A percentile compares a stretch with the other conserved stretches of the same genome.
Conservation (phyloP, 2,113 vertebrate genomes). For the Pseudorhombus dupliciocellatus region DNA sequence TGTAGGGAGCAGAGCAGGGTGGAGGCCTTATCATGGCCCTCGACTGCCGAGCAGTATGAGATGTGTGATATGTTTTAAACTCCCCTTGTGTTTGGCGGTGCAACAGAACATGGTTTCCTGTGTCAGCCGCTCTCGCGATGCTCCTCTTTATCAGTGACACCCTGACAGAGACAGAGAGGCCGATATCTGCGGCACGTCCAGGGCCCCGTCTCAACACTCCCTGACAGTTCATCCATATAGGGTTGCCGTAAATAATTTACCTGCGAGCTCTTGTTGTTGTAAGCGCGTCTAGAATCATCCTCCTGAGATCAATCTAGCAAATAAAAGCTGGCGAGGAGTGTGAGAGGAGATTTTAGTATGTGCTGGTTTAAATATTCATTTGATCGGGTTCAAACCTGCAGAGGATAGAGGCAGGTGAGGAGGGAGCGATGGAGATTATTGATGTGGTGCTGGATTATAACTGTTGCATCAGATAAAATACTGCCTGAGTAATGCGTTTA, state of each 20-base stretch:
- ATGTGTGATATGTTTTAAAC: background rate
- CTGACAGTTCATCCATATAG: conserved; percentile 31
- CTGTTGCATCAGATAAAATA: background rate
- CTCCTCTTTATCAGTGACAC: conserved; percentile 43
- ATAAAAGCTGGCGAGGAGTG: conserved; percentile 3
- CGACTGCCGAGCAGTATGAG: background rate
- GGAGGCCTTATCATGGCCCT: conserved; percentile 48
- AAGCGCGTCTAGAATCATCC: background rate
- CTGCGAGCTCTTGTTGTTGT: conserved; percentile 35
- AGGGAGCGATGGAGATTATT: background rate
- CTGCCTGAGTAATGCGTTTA: background rate
- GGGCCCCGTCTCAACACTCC: conserved; percentile 1
- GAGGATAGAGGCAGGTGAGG: background rate
- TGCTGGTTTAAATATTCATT: conserved; percentile 26
- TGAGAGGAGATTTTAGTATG: conserved; percentile 2
- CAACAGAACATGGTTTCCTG: conserved; percentile 15
- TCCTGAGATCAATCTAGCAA: conserved; percentile 25
- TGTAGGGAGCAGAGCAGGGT: conserved; percentile 37
- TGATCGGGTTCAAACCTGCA: background rate
- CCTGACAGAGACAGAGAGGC: conserved; percentile 17
- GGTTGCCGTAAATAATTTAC: conserved; percentile 66
- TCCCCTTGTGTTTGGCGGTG: background rate
- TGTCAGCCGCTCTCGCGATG: conserved; percentile 18
- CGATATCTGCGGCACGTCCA: conserved; percentile 19
- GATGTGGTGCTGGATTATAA: background rate